Evolutionary conservation across 2,797 vertebrate genomes (phyloP).

Genomic region (Taenioides sp.): DNA sequence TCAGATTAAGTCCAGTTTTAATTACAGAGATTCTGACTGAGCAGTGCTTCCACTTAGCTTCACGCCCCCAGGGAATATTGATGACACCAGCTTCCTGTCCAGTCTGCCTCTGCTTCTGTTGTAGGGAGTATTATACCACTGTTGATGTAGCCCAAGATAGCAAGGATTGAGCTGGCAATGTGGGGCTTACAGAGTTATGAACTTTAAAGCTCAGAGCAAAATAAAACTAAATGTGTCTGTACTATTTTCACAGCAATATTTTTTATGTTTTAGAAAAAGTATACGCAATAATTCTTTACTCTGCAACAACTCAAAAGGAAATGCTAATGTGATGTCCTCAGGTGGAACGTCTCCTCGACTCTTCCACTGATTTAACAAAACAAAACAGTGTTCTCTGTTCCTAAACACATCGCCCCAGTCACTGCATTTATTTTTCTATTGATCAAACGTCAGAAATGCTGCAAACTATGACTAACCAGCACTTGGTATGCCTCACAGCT

Average conservation of each 20-base stretch:
- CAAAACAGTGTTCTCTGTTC: constrained; percentile 6
- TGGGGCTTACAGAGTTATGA: no score
- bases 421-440: constrained; percentile 6
- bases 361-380: constrained; percentile 3
- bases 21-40: no score
- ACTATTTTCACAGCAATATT: background rate
- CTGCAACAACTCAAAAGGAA: background rate
- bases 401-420: background rate
- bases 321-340: background rate
- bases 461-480: background rate
- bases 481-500: background rate
- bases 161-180: no score
- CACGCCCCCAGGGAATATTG: no score
- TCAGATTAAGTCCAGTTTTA: no score
- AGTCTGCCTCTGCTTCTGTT: no score
- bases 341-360: background rate
- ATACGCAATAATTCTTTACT: background rate
- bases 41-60: no score
- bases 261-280: background rate
- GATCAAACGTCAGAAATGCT: constrained; percentile 3
- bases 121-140: no score
- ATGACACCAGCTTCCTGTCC: no score
- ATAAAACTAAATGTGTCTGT: background rate
- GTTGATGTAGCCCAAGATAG: no score
- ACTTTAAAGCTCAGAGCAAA: background rate